These are phyloP conservation scores for Ericerus pela DNA, from an alignment of 1,140 invertebrate genomes.

Conservation along the genomic window DNA sequence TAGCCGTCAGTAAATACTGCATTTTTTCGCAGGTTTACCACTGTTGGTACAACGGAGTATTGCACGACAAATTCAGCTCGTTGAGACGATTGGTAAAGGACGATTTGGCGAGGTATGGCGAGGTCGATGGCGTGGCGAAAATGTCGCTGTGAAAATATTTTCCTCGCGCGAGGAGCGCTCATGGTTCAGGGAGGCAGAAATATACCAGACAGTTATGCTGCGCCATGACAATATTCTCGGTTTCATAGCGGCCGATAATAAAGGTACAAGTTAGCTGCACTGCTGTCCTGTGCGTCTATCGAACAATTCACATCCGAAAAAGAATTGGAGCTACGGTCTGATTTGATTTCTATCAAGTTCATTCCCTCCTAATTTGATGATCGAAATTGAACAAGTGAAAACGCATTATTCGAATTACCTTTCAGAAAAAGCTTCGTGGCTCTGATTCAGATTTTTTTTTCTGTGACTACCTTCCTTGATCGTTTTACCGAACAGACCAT, in stretches of 20 bases:
- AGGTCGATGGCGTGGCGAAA: slow-evolving; percentile 71
- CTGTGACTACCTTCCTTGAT: too few species aligned
- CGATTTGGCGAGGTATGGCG: slow-evolving; percentile 79
- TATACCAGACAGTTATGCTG: slow-evolving; percentile 71
- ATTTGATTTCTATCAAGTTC: too few species aligned
- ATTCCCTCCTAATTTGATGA: too few species aligned
- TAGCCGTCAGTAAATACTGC: background rate
- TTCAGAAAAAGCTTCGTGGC: too few species aligned
- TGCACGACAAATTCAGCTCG: slow-evolving; percentile 56
- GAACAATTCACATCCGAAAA: too few species aligned
- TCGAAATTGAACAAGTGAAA: too few species aligned
- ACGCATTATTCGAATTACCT: too few species aligned
- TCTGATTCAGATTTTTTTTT: too few species aligned
- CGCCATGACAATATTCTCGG: slow-evolving; percentile 81
- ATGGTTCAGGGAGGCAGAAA: slow-evolving; percentile 78
- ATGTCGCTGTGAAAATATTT: slow-evolving; percentile 83
- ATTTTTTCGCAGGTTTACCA: slow-evolving; percentile 44
- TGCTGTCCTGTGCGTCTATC: too few species aligned
- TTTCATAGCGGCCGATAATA: slow-evolving; percentile 71
- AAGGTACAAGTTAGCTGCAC: too few species aligned
- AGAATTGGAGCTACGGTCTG: too few species aligned
- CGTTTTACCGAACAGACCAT: too few species aligned
- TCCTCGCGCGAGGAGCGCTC: slow-evolving; percentile 74
- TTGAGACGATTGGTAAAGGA: slow-evolving; percentile 68
- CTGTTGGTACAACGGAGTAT: slow-evolving; percentile 61